Evolutionary conservation across 2,113 vertebrate species (phyloP).

Genomic region (Tretioscincus oriximinensis): DNA sequence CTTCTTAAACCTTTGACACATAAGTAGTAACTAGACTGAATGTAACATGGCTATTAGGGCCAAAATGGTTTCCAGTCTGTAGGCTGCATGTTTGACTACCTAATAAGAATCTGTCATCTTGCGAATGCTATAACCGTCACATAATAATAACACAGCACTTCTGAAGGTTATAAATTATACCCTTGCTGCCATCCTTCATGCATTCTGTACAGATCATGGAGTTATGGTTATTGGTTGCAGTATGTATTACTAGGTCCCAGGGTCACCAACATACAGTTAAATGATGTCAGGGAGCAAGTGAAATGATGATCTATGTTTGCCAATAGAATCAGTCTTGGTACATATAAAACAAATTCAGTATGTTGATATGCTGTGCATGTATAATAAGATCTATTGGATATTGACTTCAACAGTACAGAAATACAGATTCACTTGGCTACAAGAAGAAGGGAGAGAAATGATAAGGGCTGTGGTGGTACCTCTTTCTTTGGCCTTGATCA

Average conservation of each 20-base stretch:
- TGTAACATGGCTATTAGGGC: constrained; percentile 21
- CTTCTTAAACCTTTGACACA: constrained; percentile 1
- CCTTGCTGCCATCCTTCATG: constrained; percentile 53
- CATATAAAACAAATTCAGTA: constrained; percentile 49
- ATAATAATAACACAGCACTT: constrained; percentile 65
- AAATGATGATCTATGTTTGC: constrained; percentile 61
- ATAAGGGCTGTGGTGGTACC: constrained; percentile 12
- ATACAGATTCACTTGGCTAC: background rate
- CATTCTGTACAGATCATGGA: constrained; percentile 46
- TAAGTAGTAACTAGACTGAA: background rate
- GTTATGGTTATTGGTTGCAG: constrained; percentile 58
- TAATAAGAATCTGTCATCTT: constrained; percentile 68
- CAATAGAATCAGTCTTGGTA: constrained; percentile 54
- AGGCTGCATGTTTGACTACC: constrained; percentile 51
- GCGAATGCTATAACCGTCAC: constrained; percentile 63
- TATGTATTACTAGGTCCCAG: constrained; percentile 57
- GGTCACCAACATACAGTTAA: constrained; percentile 60
- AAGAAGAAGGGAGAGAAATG: background rate
- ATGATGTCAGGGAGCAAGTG: constrained; percentile 54
- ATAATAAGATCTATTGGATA: constrained; percentile 56
- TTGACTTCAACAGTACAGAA: constrained; percentile 35
- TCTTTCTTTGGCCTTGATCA: background rate
- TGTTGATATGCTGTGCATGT: constrained; percentile 55
- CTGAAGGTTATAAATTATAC: constrained; percentile 54
- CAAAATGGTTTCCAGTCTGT: constrained; percentile 30